These are phyloP conservation scores for Sinocyclocheilus rhinocerous DNA, from an alignment of 2,113 vertebrate species.

Conservation along the genomic window DNA sequence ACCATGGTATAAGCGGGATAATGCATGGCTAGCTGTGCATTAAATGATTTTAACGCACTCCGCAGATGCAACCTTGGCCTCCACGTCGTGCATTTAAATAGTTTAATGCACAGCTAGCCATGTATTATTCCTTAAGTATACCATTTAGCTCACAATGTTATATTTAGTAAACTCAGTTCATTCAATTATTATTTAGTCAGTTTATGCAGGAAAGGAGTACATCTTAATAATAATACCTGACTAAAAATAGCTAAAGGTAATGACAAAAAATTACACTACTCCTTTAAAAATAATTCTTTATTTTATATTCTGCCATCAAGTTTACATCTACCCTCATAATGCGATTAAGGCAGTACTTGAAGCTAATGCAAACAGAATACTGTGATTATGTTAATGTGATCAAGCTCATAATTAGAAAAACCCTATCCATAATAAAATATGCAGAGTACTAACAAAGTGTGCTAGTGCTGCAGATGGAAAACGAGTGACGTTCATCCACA, in stretches of 20 bases:
- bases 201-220: too few species aligned
- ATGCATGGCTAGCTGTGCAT: too few species aligned
- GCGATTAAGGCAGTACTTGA: neutral
- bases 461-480: neutral
- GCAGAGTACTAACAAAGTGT: neutral
- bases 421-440: neutral
- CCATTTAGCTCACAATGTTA: neutral
- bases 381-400: constrained; percentile 5
- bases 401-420: neutral
- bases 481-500: neutral
- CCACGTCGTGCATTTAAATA: too few species aligned
- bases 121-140: neutral
- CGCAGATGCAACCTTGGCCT: too few species aligned
- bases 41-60: too few species aligned
- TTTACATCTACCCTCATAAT: neutral
- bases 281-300: neutral
- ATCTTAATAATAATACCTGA: too few species aligned
- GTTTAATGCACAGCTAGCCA: too few species aligned
- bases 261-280: too few species aligned
- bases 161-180: neutral
- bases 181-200: too few species aligned
- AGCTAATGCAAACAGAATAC: constrained; percentile 12
- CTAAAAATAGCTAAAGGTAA: too few species aligned
- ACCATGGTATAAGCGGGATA: too few species aligned
- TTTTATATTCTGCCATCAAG: neutral